Evolutionary conservation across 1,140 invertebrate genomes (phyloP), one percentile per base, ranked within the genome.

Genomic region (Drosophila ananassae): DNA sequence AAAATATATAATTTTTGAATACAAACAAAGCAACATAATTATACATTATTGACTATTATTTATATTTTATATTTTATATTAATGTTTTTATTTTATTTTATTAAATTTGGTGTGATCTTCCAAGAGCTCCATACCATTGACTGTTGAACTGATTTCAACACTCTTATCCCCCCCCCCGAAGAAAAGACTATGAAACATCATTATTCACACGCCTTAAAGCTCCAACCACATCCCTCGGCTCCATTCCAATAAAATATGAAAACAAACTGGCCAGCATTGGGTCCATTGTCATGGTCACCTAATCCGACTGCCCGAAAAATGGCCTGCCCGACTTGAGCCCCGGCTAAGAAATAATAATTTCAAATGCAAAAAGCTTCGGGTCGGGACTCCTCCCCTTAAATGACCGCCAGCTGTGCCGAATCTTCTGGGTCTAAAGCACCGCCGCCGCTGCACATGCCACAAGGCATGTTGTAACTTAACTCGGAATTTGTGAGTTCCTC

Each of bases 211-310:
- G 7, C 24, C 10, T 24, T 37, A 47, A 28, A 47, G 37, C 6
- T 17, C 17, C 17, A 17, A 17, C 28, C 37, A 46, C 6, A 2
- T 37, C 12, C 61, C 22, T 22, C 2, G 6, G 28, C 13, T 21
- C 13, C n/a, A n/a, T 46, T 34, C 34, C 69, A 44, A 24, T 30
- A 55, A 75, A 60, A 73, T 48, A 21, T 64, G 13, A 60, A 77
- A 81, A 77, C 61, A 55, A 58, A 58, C 56, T 21, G 22, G 47
- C 24, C 21, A 17, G 17, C 17, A 17, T 17, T 17, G 24, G 37
- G 48, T 34, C 77, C 82, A 85, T 85, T 85, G 82, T 82, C 82
- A 85, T 85, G 82, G 82, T 85, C 82, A 85, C 82, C 82, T 85
- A 85, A 85, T 85, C 82, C 83, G 82, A 76, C 78, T 67, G 69